These are phyloP conservation scores for Drosophila bunnanda DNA, from an alignment of 2,888 invertebrate genomes.

Conservation along the genomic window DNA sequence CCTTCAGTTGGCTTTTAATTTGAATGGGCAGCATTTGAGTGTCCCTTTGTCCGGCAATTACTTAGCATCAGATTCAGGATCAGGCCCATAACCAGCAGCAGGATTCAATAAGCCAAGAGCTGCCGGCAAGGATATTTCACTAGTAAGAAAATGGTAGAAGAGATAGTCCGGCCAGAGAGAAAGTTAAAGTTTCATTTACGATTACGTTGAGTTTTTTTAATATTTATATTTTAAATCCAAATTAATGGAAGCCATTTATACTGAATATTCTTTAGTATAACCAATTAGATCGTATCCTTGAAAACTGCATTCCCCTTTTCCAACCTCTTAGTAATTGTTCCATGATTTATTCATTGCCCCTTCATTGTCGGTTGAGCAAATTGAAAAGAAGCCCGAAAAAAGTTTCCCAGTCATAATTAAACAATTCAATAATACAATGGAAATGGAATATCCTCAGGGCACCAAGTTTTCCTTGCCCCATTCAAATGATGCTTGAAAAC, in stretches of 20 bases:
- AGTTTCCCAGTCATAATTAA: conserved; percentile 63
- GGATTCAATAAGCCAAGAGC: conserved; percentile 35
- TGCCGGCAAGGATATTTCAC: not conserved
- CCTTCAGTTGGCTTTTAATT: conserved; percentile 51
- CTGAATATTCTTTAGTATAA: no score
- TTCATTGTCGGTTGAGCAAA: conserved; percentile 53
- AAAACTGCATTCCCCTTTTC: not conserved
- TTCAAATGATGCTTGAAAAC: conserved; percentile 49
- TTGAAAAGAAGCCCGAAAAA: conserved; percentile 54
- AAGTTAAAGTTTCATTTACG: not conserved
- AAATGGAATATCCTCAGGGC: conserved; percentile 33
- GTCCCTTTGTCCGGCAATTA: conserved; percentile 44
- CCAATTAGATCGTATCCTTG: not conserved
- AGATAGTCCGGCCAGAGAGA: not conserved
- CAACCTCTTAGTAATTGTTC: conserved; percentile 26
- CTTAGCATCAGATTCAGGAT: conserved; percentile 32
- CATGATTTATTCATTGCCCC: conserved; percentile 28
- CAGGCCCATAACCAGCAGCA: conserved; percentile 2
- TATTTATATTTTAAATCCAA: not conserved
- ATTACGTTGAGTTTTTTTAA: not conserved
- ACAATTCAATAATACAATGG: conserved; percentile 49
- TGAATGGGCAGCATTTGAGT: conserved; percentile 38
- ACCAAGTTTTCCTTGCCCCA: conserved; percentile 29
- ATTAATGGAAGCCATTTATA: no score
- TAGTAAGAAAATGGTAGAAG: not conserved